A percentile compares a stretch with the other conserved stretches of the same genome.
Conservation (phyloP, 2,888 invertebrate species). For the Drosophila pseudotakahashii region DNA sequence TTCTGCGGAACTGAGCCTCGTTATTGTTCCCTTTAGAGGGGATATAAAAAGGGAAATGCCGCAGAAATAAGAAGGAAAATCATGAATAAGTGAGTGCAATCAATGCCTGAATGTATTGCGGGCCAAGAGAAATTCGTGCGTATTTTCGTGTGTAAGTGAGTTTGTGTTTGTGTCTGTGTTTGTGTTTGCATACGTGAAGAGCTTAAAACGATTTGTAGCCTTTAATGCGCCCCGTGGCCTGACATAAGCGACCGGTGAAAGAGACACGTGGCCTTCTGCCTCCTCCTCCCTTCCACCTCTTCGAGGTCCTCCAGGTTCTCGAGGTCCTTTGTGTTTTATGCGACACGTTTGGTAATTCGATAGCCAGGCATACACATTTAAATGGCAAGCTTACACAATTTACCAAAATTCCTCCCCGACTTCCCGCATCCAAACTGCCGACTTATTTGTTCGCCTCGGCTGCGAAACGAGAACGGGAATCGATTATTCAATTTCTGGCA, state of each 20-base stretch:
- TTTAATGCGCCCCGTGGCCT: constrained; percentile 73
- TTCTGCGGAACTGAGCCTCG: constrained; percentile 20
- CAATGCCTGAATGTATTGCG: constrained; percentile 58
- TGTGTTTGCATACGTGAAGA: constrained; percentile 36
- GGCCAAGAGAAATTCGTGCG: constrained; percentile 7
- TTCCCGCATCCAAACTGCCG: no score
- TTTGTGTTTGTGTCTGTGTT: constrained; percentile 22
- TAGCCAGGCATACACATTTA: constrained; percentile 55
- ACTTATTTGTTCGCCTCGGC: constrained; percentile 25
- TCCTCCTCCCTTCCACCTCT: not conserved
- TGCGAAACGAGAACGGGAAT: constrained; percentile 27
- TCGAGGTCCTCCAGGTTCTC: not conserved
- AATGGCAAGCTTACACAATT: constrained; percentile 49
- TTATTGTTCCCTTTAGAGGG: constrained; percentile 51
- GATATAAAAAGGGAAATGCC: constrained; percentile 46
- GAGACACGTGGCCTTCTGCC: constrained; percentile 49
- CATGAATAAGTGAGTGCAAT: constrained; percentile 73
- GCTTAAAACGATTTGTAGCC: constrained; percentile 76
- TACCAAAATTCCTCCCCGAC: constrained; percentile 32
- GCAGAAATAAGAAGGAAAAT: constrained; percentile 55
- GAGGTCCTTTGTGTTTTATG: constrained; percentile 24
- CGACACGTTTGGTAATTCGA: constrained; percentile 67
- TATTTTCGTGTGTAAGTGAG: constrained; percentile 9
- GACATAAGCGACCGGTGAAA: constrained; percentile 68
- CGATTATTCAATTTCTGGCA: constrained; percentile 76